Percentiles rank a stretch among this genome's conserved stretches.
These are phyloP conservation scores for Leucophenga varia DNA, from an alignment of 1,140 invertebrate genomes.

Conservation along the genomic window DNA sequence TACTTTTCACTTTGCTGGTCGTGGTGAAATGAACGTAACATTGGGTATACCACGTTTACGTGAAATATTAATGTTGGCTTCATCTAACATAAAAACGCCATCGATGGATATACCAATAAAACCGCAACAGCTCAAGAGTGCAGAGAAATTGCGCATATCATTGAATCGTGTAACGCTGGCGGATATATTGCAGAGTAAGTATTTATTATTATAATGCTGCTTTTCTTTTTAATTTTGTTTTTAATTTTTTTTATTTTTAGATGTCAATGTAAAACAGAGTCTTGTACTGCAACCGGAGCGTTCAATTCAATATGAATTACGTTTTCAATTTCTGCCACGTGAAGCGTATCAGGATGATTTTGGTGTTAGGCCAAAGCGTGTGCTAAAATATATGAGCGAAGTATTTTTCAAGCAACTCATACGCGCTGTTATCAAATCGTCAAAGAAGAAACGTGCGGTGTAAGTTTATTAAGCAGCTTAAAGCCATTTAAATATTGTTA, in stretches of 20 bases:
- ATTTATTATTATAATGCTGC: background rate
- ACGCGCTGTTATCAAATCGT: constrained; percentile 58
- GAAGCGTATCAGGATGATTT: constrained; percentile 72
- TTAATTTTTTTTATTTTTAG: constrained; percentile 13
- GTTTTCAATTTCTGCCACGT: constrained; percentile 73
- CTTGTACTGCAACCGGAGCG: constrained; percentile 62
- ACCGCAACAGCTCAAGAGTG: constrained; percentile 61
- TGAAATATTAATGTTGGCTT: constrained; percentile 97
- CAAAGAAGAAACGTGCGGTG: constrained; percentile 54
- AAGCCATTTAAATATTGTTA: no score
- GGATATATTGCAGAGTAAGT: constrained; percentile 73
- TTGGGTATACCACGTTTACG: constrained; percentile 93
- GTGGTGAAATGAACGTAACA: constrained; percentile 99
- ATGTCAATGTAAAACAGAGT: constrained; percentile 65
- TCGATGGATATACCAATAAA: constrained; percentile 91
- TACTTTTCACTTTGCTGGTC: constrained; percentile 99
- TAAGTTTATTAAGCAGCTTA: constrained; percentile 5
- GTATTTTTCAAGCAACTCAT: constrained; percentile 68
- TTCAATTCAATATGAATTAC: constrained; percentile 62
- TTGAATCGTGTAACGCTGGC: constrained; percentile 76
- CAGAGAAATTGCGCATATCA: constrained; percentile 69
- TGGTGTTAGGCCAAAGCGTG: constrained; percentile 66
- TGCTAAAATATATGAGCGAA: constrained; percentile 70
- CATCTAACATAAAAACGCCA: constrained; percentile 90
- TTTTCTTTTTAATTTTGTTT: background rate